Percentiles rank a stretch among this genome's conserved stretches.
Evolutionary conservation across 2,888 invertebrate genomes (phyloP).

Genomic region (Eupsilia transversa): DNA sequence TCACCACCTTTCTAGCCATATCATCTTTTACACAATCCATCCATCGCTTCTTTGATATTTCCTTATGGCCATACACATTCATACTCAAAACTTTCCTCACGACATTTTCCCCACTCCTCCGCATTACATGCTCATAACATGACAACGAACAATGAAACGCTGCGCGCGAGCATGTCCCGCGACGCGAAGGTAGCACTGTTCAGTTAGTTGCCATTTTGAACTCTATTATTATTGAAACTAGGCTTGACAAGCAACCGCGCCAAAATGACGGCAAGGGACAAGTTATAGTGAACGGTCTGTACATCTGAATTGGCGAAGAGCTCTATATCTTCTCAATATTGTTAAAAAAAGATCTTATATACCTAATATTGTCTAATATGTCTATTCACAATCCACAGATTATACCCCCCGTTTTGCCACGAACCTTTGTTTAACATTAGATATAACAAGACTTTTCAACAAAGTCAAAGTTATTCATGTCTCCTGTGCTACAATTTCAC

Average conservation of each 20-base stretch:
- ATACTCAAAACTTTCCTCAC: background rate
- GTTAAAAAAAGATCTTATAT: background rate
- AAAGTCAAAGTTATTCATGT: background rate
- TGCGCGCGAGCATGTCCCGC: no score
- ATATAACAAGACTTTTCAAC: background rate
- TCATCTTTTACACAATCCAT: background rate
- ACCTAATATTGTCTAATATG: no score
- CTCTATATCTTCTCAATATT: background rate
- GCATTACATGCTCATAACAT: background rate
- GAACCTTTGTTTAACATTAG: background rate
- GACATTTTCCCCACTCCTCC: background rate
- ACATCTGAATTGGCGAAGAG: background rate
- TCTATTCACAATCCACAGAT: background rate
- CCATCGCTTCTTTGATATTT: background rate
- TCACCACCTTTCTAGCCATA: no score
- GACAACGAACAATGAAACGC: background rate
- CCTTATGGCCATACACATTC: background rate
- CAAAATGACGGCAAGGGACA: no score
- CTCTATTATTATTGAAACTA: no score
- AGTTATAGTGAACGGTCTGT: no score
- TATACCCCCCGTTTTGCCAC: background rate
- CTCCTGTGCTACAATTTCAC: background rate
- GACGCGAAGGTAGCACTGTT: no score
- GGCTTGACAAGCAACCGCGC: no score
- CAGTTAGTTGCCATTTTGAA: no score